Evolutionary conservation across 2,113 vertebrate genomes (phyloP).

Genomic region (Neodontobutis hainanensis): DNA sequence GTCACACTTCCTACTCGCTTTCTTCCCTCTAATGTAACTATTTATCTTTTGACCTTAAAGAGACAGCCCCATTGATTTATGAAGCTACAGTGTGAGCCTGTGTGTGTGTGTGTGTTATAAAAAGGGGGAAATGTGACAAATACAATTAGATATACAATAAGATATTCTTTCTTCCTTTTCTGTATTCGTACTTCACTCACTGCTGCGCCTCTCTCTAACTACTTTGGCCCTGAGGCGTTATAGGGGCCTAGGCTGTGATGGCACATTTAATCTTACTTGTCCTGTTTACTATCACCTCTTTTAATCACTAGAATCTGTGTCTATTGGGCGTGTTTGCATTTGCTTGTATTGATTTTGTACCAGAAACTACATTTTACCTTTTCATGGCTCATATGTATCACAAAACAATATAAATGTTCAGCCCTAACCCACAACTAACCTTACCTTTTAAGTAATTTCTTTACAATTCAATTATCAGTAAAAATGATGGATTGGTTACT

Average conservation of each 20-base stretch:
- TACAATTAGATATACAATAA: slow-evolving; percentile 43
- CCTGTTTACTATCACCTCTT: slow-evolving; percentile 27
- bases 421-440: no score
- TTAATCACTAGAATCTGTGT: slow-evolving; percentile 21
- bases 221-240: slow-evolving; percentile 36
- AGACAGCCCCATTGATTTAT: slow-evolving; percentile 44
- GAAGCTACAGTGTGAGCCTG: slow-evolving; percentile 4
- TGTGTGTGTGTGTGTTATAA: slow-evolving; percentile 8
- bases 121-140: slow-evolving; percentile 20
- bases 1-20: slow-evolving; percentile 5
- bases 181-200: slow-evolving; percentile 1
- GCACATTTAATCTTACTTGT: slow-evolving; percentile 55
- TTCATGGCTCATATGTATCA: background rate
- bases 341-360: slow-evolving; percentile 22
- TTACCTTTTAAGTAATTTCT: no score
- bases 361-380: slow-evolving; percentile 20
- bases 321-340: background rate
- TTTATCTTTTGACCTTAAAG: slow-evolving; percentile 57
- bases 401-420: background rate
- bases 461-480: no score
- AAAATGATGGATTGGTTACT: no score
- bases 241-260: slow-evolving; percentile 60
- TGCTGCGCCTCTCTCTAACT: background rate
- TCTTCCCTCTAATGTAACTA: slow-evolving; percentile 38
- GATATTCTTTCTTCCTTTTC: slow-evolving; percentile 17